Evolutionary conservation across 2,113 vertebrate species (phyloP).

Genomic region (Lycocorax pyrrhopterus): DNA sequence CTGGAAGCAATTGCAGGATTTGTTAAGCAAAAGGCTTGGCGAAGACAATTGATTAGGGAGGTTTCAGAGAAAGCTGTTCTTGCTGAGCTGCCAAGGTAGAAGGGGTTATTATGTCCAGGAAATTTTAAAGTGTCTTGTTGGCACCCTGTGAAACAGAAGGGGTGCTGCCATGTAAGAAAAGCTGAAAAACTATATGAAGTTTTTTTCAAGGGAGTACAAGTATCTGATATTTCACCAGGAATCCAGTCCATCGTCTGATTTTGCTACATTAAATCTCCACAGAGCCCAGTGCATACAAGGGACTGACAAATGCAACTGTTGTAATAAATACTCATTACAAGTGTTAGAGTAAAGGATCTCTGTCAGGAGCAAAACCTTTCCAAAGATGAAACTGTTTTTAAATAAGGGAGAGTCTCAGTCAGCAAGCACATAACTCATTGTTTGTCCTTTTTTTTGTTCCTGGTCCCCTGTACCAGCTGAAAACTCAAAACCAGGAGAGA

Average conservation of each 20-base stretch:
- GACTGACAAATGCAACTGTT: neutral
- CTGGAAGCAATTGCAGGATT: constrained; percentile 56
- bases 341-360: neutral
- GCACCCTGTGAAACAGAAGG: neutral
- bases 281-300: neutral
- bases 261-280: neutral
- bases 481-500: neutral
- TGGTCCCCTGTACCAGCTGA: neutral
- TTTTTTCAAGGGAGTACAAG: neutral
- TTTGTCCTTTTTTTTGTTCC: neutral
- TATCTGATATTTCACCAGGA: neutral
- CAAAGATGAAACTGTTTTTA: neutral
- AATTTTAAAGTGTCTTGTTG: neutral
- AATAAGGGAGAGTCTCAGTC: neutral
- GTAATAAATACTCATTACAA: neutral
- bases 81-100: constrained; percentile 47
- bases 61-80: constrained; percentile 65
- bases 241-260: neutral
- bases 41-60: constrained; percentile 67
- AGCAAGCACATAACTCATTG: neutral
- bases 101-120: constrained; percentile 46
- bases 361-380: neutral
- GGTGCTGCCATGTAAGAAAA: neutral
- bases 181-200: neutral
- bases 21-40: constrained; percentile 67